phyloP scores from a whole-genome alignment of 2,113 vertebrate species.

The Dromaius novaehollandiae region DNA sequence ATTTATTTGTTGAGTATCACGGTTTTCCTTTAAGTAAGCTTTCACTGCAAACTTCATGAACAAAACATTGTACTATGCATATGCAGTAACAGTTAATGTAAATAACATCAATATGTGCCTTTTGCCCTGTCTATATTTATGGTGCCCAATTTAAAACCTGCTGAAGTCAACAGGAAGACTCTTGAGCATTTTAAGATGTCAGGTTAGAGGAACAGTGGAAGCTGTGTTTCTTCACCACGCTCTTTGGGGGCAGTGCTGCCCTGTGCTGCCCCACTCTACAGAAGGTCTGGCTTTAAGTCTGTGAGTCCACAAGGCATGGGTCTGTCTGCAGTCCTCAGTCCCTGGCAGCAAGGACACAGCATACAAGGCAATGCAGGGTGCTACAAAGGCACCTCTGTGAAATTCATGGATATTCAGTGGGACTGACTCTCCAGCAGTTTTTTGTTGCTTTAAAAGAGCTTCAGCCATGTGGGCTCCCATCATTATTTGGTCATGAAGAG shows the following conservation, averaged over 20 bases:
- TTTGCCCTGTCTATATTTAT: background rate
- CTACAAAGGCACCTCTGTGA: background rate
- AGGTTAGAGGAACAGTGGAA: background rate
- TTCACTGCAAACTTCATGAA: background rate
- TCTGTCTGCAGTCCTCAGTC: background rate
- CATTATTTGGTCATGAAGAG: background rate
- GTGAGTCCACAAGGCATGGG: background rate
- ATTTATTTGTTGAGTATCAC: background rate
- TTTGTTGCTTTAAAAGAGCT: background rate
- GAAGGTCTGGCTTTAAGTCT: background rate
- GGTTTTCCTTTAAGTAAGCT: background rate
- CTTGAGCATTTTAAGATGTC: background rate
- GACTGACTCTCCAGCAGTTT: background rate
- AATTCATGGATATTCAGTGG: background rate
- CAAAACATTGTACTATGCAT: background rate
- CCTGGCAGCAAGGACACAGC: background rate
- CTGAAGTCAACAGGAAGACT: background rate
- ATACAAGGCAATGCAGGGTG: accelerated
- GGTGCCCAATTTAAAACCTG: background rate
- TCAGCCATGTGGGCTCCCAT: background rate
- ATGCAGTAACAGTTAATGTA: background rate
- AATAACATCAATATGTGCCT: background rate
- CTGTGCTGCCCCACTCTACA: background rate
- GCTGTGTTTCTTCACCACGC: background rate
- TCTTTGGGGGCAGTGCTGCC: background rate